phyloP scores from a whole-genome alignment of 2,113 vertebrate genomes.

The Probosciger aterrimus region DNA sequence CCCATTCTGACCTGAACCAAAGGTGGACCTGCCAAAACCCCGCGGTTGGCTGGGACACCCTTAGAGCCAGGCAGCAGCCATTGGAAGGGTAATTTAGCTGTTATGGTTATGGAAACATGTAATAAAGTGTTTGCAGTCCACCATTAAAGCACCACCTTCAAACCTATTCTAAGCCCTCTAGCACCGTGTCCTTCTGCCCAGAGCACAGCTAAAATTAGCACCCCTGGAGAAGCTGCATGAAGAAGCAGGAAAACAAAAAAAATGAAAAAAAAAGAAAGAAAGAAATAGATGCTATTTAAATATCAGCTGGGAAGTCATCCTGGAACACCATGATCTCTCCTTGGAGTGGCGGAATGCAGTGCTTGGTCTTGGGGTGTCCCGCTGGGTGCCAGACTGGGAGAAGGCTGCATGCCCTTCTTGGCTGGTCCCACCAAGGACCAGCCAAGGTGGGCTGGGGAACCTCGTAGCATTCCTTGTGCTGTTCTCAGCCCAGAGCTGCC shows the following conservation, averaged over 20 bases:
- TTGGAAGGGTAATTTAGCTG: not conserved
- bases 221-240: not conserved
- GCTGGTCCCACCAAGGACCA: fast-evolving
- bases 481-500: not conserved
- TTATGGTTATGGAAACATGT: not conserved
- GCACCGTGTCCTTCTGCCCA: not conserved
- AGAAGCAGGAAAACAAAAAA: too few relatives aligned
- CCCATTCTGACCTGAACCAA: not conserved
- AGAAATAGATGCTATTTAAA: not conserved
- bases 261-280: too few relatives aligned
- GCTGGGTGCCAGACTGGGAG: fast-evolving
- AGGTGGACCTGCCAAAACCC: not conserved
- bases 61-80: not conserved
- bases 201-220: not conserved
- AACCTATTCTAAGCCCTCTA: not conserved
- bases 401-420: not conserved
- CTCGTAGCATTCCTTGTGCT: fast-evolving
- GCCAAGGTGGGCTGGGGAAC: fast-evolving
- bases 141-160: not conserved
- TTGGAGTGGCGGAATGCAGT: fast-evolving
- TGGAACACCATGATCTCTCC: not conserved
- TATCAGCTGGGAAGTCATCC: not conserved
- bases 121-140: not conserved
- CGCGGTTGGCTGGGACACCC: not conserved
- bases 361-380: fast-evolving